Percentiles rank a stretch among this genome's conserved stretches.
These are phyloP conservation scores for Anagrus nilaparvatae DNA, from an alignment of 1,140 invertebrate genomes.

Conservation along the genomic window DNA sequence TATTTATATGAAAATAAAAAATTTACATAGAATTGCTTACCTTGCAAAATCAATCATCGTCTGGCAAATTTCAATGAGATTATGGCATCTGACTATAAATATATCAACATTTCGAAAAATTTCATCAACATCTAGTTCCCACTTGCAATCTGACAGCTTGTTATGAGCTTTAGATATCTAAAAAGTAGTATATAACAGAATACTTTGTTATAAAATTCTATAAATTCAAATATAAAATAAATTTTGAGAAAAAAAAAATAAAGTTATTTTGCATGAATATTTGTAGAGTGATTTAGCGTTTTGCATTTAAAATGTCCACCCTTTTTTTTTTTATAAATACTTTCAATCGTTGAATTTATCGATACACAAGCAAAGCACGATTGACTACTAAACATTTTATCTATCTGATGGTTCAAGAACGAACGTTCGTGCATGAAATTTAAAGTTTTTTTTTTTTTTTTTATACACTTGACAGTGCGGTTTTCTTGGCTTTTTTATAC, in stretches of 20 bases:
- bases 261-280: slow-evolving; percentile 14
- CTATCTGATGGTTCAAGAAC: slow-evolving; percentile 7
- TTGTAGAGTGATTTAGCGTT: slow-evolving; percentile 12
- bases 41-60: slow-evolving; percentile 66
- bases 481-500: too few species aligned
- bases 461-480: not conserved
- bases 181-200: slow-evolving; percentile 16
- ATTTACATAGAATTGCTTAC: slow-evolving; percentile 27
- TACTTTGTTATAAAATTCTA: slow-evolving; percentile 4
- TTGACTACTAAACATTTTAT: slow-evolving; percentile 16
- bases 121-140: slow-evolving; percentile 63
- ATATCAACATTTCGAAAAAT: slow-evolving; percentile 80
- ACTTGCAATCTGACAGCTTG: slow-evolving; percentile 40
- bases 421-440: slow-evolving; percentile 14
- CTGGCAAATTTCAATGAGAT: slow-evolving; percentile 75
- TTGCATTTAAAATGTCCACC: slow-evolving; percentile 8
- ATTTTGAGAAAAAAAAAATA: slow-evolving; percentile 1
- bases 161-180: slow-evolving; percentile 34
- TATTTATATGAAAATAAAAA: slow-evolving; percentile 6
- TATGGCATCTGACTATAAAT: slow-evolving; percentile 72
- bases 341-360: slow-evolving; percentile 4
- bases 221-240: not conserved
- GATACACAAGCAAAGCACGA: slow-evolving; percentile 7
- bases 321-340: slow-evolving; percentile 2
- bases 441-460: slow-evolving; percentile 3